Conservation (phyloP, 2,888 invertebrate species). For the Gortyna flavago region DNA sequence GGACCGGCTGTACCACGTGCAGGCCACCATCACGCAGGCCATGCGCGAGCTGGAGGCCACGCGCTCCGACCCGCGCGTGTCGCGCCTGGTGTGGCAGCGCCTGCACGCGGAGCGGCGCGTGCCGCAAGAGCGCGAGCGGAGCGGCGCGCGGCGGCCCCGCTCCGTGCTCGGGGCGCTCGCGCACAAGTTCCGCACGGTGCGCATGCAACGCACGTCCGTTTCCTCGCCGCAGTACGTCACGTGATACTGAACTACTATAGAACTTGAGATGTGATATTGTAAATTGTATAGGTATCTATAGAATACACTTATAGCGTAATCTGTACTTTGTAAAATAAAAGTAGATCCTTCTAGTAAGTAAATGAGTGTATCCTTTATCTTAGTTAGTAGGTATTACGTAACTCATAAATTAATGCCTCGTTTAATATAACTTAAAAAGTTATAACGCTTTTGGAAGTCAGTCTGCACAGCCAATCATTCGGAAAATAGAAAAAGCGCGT, state of each 20-base stretch:
- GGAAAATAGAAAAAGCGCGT: not conserved
- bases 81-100: constrained; percentile 68
- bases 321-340: not conserved
- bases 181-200: not conserved
- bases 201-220: accelerated
- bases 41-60: constrained; percentile 71
- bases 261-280: not conserved
- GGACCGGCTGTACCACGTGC: constrained; percentile 80
- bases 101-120: constrained; percentile 48
- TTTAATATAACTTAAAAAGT: not conserved
- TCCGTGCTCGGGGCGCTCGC: not conserved
- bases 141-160: not conserved
- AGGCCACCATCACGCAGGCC: constrained; percentile 69
- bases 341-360: constrained; percentile 8
- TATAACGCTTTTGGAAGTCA: not conserved
- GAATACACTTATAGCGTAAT: not conserved
- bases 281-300: constrained; percentile 4
- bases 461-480: not conserved
- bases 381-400: constrained; percentile 1
- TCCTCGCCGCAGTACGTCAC: not conserved
- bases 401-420: not conserved
- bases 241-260: not conserved
- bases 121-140: not conserved
- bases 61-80: constrained; percentile 78
- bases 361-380: not conserved